Evolutionary conservation across 2,113 vertebrate species (phyloP).

Genomic region (Siniperca chuatsi): DNA sequence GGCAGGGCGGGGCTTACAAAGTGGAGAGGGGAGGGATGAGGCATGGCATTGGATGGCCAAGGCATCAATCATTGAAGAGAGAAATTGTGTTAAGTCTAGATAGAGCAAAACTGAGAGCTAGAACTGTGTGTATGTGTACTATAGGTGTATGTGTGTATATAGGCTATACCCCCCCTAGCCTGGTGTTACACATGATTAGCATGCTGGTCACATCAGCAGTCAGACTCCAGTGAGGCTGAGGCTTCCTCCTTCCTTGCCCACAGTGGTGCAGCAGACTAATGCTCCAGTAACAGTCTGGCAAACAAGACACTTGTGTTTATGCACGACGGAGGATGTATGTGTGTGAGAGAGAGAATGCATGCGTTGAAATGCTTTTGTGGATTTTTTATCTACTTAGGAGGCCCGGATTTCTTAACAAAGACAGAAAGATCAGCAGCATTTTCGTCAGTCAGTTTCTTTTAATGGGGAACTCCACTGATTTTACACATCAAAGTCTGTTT

Average conservation of each 20-base stretch:
- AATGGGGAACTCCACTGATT: neutral
- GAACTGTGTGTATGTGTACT: neutral
- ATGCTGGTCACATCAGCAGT: slow-evolving; percentile 66
- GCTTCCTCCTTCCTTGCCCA: slow-evolving; percentile 37
- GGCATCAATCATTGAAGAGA: slow-evolving; percentile 30
- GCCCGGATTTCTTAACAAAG: neutral
- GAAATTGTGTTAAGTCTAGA: slow-evolving; percentile 32
- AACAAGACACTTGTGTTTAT: neutral
- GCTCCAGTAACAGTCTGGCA: slow-evolving; percentile 19
- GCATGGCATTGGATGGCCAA: neutral
- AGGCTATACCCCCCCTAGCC: slow-evolving; percentile 1
- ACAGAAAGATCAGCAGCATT: neutral
- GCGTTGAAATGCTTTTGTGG: neutral
- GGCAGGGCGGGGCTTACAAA: slow-evolving; percentile 28
- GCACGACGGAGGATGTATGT: neutral
- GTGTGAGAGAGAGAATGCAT: neutral
- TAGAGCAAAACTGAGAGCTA: slow-evolving; percentile 21
- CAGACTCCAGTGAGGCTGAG: slow-evolving; percentile 52
- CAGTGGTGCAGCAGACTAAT: slow-evolving; percentile 41
- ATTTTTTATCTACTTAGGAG: neutral
- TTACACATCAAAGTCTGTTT: neutral
- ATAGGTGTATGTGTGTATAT: slow-evolving; percentile 21
- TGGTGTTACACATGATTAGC: slow-evolving; percentile 46
- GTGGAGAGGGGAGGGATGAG: neutral
- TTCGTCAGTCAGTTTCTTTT: neutral